A percentile compares a stretch with the other conserved stretches of the same genome.
phyloP scores from a whole-genome alignment of 2,797 vertebrate genomes.

The Chromis chromis region DNA sequence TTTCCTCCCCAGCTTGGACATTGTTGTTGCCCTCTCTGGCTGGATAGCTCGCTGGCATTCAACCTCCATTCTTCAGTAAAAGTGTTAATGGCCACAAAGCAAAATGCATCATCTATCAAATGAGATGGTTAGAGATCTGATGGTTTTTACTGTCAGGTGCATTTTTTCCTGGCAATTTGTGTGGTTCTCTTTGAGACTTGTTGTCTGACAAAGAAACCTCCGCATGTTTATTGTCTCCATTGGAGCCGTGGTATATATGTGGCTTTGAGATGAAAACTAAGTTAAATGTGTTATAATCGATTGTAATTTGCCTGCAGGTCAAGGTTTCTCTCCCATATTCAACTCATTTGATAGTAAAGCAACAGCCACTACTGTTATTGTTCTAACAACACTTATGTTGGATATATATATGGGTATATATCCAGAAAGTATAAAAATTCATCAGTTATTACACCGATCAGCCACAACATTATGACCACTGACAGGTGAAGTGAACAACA shows the following conservation, averaged over 20 bases:
- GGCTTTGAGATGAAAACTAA: background rate
- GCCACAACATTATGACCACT: too few species aligned
- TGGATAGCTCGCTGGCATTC: conserved; percentile 72
- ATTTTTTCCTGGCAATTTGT: background rate
- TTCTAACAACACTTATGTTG: too few species aligned
- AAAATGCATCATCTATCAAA: conserved; percentile 56
- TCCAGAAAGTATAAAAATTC: too few species aligned
- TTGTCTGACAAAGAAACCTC: conserved; percentile 6
- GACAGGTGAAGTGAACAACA: too few species aligned
- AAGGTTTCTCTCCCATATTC: background rate
- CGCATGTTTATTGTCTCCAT: conserved; percentile 19
- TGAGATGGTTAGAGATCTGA: background rate
- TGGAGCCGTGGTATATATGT: conserved; percentile 5
- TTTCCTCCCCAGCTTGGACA: conserved; percentile 50
- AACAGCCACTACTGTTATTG: too few species aligned
- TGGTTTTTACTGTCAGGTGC: conserved; percentile 34
- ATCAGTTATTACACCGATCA: too few species aligned
- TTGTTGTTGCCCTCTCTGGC: conserved; percentile 73
- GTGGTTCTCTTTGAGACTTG: background rate
- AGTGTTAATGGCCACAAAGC: conserved; percentile 17
- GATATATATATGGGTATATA: too few species aligned
- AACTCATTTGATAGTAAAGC: too few species aligned
- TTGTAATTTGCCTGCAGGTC: background rate
- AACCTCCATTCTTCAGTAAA: conserved; percentile 54
- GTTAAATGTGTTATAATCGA: background rate